phyloP scores from a whole-genome alignment of 30 jellyfish, hydroid and myxozoan species.

The Aurelia aurita complex sp. Pacific region DNA sequence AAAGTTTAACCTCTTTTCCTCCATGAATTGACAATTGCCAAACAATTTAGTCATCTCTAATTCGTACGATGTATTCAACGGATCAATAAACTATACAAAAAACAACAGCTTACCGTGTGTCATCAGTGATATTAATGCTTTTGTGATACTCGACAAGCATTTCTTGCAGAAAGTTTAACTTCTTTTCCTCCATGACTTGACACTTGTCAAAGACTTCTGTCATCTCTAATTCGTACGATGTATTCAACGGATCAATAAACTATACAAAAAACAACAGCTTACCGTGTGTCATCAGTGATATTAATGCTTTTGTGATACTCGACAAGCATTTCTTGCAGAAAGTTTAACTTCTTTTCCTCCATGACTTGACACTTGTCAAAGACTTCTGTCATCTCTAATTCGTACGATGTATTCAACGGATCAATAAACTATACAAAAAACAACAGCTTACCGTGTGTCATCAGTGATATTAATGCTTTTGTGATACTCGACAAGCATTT shows the following conservation, averaged over 20 bases:
- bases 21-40: conserved; percentile 5
- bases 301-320: conserved; percentile 91
- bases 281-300: conserved; percentile 83
- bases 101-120: conserved; percentile 45
- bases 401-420: too few species aligned
- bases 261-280: not conserved
- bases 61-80: too few species aligned
- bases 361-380: not conserved
- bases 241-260: too few species aligned
- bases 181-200: conserved; percentile 73
- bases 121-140: conserved; percentile 79
- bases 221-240: conserved; percentile 71
- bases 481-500: conserved; percentile 41
- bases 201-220: conserved; percentile 71
- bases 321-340: conserved; percentile 76
- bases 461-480: conserved; percentile 35
- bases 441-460: conserved; percentile 75
- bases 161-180: conserved; percentile 74
- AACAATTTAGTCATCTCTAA: too few species aligned
- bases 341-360: conserved; percentile 75
- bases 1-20: conserved; percentile 69
- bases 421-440: too few species aligned
- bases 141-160: conserved; percentile 86
- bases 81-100: too few species aligned
- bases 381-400: too few species aligned